phyloP scores from a whole-genome alignment of 1,140 invertebrate genomes.

The Limonius californicus region DNA sequence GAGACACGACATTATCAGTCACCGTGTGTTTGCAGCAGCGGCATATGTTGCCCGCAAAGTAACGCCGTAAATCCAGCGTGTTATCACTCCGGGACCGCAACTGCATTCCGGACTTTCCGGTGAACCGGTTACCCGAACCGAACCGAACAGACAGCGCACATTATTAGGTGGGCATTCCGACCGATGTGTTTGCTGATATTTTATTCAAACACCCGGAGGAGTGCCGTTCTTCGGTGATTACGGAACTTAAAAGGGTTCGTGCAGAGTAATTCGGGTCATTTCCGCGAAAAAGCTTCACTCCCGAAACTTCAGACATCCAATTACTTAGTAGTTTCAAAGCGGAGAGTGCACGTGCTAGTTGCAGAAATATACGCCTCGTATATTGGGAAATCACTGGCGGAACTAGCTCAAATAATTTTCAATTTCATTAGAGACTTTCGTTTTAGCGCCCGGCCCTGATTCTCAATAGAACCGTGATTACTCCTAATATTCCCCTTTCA shows the following conservation, averaged over 20 bases:
- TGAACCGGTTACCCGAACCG: too few relatives aligned
- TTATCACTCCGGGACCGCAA: not conserved
- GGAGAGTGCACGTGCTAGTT: not conserved
- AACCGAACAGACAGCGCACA: too few relatives aligned
- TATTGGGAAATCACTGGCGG: too few relatives aligned
- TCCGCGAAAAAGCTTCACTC: slow-evolving; percentile 1
- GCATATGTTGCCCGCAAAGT: not conserved
- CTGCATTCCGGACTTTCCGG: not conserved
- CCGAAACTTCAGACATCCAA: slow-evolving; percentile 3
- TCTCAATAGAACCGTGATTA: slow-evolving; percentile 3
- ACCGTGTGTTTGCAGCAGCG: not conserved
- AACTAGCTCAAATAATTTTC: not conserved
- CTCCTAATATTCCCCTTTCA: slow-evolving; percentile 6
- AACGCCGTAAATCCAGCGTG: not conserved
- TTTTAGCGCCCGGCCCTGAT: not conserved
- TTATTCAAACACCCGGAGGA: not conserved
- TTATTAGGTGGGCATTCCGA: too few relatives aligned
- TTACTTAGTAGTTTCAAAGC: slow-evolving; percentile 6
- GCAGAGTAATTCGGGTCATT: not conserved
- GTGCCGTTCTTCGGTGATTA: not conserved
- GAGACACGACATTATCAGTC: slow-evolving; percentile 5
- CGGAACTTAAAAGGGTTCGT: not conserved
- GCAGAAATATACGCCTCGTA: too few relatives aligned
- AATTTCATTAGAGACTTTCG: slow-evolving; percentile 5
- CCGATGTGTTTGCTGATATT: not conserved